Evolutionary conservation across 2,113 vertebrate genomes (phyloP).

Genomic region (Urocitellus parryii): DNA sequence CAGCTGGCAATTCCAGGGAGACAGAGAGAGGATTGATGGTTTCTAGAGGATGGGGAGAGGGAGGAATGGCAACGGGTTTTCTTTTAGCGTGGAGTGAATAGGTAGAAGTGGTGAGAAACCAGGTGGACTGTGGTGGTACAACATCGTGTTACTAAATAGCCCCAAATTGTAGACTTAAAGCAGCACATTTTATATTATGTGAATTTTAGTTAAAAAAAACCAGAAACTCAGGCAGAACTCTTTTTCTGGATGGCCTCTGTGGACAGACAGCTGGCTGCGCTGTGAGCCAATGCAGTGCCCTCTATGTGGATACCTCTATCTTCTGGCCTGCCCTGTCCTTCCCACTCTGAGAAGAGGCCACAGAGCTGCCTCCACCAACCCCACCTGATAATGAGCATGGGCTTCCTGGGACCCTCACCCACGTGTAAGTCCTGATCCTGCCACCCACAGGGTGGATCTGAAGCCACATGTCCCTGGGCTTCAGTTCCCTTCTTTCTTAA

Average conservation of each 20-base stretch:
- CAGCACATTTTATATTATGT: not conserved
- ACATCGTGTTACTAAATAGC: not conserved
- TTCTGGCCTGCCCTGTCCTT: not conserved
- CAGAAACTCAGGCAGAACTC: not conserved
- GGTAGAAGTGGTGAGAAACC: not conserved
- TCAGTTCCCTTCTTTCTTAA: not conserved
- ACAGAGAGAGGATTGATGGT: not conserved
- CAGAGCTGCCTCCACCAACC: not conserved
- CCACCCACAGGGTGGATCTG: too few relatives aligned
- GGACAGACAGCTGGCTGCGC: not conserved
- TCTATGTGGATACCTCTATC: not conserved
- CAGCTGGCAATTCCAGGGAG: not conserved
- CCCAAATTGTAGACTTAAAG: not conserved
- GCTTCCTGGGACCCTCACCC: not conserved
- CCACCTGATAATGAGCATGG: not conserved
- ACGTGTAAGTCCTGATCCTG: not conserved
- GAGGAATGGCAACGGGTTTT: not conserved
- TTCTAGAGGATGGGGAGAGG: not conserved
- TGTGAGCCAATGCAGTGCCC: not conserved
- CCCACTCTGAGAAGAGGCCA: not conserved
- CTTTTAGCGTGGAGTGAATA: not conserved
- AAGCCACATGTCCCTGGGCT: not conserved
- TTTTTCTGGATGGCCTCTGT: not conserved
- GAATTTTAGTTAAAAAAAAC: not conserved
- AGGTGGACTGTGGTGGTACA: not conserved